Percentiles rank a stretch among this genome's conserved stretches.
Conservation (phyloP, 2,797 vertebrate species). For the Philypnodon macrostomus region DNA sequence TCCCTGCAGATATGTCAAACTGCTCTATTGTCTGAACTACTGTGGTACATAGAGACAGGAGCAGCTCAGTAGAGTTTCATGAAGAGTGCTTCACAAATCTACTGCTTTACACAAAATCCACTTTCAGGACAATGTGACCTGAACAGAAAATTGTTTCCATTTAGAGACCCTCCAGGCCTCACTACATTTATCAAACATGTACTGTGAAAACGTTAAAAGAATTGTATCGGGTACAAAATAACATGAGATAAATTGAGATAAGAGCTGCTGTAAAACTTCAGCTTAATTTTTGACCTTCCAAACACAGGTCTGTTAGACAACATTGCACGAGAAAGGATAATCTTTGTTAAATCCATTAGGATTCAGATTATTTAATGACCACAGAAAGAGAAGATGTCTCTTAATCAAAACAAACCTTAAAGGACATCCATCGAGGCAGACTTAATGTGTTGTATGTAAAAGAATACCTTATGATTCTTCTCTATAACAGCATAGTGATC, state of each 20-base stretch:
- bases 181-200: not conserved
- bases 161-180: conserved; percentile 13
- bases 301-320: conserved; percentile 6
- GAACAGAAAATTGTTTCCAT: not conserved
- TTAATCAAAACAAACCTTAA: too few relatives aligned
- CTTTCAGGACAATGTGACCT: not conserved
- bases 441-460: too few relatives aligned
- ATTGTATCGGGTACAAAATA: conserved; percentile 7
- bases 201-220: not conserved
- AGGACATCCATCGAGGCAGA: too few relatives aligned
- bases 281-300: conserved; percentile 8
- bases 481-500: too few relatives aligned
- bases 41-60: not conserved
- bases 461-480: too few relatives aligned
- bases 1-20: too few relatives aligned
- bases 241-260: conserved; percentile 12
- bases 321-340: too few relatives aligned
- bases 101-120: conserved; percentile 14
- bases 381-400: too few relatives aligned
- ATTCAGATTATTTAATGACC: too few relatives aligned
- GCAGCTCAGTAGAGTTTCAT: conserved; percentile 7
- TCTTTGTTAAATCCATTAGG: too few relatives aligned
- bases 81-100: not conserved
- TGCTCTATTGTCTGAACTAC: too few relatives aligned
- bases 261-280: too few relatives aligned